Evolutionary conservation across 2,113 vertebrate genomes (phyloP).

Genomic region (Pseudorhombus dupliciocellatus): DNA sequence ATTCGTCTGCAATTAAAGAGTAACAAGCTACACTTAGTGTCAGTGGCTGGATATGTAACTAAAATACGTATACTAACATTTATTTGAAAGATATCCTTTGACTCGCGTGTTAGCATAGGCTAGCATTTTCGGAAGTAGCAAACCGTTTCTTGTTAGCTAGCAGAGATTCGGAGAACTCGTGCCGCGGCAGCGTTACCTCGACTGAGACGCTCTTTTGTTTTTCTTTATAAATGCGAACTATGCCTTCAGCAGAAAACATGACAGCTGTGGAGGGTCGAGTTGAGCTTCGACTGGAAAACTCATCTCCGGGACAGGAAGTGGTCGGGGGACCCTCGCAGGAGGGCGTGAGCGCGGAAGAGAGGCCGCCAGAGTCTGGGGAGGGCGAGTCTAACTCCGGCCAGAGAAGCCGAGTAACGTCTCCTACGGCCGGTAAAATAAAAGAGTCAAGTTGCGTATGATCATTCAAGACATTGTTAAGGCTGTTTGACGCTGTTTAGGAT

Average conservation of each 20-base stretch:
- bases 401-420: neutral
- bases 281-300: neutral
- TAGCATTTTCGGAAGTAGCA: neutral
- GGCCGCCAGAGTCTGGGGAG: neutral
- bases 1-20: neutral
- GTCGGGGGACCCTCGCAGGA: neutral
- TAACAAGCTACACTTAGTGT: neutral
- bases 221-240: neutral
- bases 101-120: neutral
- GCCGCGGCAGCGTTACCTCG: too few species aligned
- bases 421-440: neutral
- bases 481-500: neutral
- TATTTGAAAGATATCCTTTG: neutral
- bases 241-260: conserved; percentile 2
- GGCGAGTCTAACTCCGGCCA: neutral
- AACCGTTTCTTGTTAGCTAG: neutral
- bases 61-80: too few species aligned
- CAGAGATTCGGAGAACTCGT: too few species aligned
- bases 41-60: neutral
- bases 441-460: neutral
- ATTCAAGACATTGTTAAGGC: too few species aligned
- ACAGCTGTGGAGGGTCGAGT: neutral
- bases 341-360: neutral
- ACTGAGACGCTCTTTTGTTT: neutral
- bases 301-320: accelerated